phyloP scores from a whole-genome alignment of 2,113 vertebrate genomes.

The Cercopithecus mona region DNA sequence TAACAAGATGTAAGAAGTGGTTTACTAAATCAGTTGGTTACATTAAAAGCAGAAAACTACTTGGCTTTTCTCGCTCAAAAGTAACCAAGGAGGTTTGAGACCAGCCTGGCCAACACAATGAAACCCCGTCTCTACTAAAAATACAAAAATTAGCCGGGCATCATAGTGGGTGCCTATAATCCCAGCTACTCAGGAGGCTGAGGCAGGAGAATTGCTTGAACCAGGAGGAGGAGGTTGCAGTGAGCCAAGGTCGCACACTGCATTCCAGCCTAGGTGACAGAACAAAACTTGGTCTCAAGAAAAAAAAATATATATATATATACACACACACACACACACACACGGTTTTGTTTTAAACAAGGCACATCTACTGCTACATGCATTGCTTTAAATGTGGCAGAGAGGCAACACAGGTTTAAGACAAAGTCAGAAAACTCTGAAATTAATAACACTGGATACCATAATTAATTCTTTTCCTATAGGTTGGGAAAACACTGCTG shows the following conservation, averaged over 20 bases:
- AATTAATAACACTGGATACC: neutral
- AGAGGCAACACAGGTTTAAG: neutral
- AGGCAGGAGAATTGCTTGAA: neutral
- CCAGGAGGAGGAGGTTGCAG: neutral
- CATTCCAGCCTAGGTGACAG: neutral
- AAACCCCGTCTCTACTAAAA: neutral
- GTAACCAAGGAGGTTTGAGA: neutral
- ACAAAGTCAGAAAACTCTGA: neutral
- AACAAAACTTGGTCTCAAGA: neutral
- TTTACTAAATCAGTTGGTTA: neutral
- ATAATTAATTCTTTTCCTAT: neutral
- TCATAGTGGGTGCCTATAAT: neutral
- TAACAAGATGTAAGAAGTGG: neutral
- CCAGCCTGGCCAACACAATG: neutral
- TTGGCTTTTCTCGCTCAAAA: neutral
- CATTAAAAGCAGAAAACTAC: neutral
- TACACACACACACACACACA: rapidly evolving
- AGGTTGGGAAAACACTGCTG: neutral
- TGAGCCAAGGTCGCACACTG: neutral
- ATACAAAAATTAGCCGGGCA: neutral
- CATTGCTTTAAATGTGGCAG: neutral
- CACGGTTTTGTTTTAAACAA: neutral
- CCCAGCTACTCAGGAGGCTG: neutral
- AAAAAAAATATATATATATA: neutral
- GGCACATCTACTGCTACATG: neutral